Conservation (phyloP, 2,113 vertebrate species). For the Psilopogon haemacephalus region DNA sequence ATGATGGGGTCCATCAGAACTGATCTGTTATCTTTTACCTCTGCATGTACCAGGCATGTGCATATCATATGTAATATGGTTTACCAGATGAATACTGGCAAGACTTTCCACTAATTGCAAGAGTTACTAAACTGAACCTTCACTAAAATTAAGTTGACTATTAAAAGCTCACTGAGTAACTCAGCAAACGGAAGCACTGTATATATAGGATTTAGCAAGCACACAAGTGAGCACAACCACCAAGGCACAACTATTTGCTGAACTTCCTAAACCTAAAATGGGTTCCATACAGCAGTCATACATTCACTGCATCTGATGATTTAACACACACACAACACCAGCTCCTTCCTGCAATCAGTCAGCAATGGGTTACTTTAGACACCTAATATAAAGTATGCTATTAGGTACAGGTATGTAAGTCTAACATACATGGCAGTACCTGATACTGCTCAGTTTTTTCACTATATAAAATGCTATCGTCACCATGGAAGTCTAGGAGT, state of each 20-base stretch:
- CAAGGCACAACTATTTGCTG: slow-evolving; percentile 9
- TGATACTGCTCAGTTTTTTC: not conserved
- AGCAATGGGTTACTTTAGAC: not conserved
- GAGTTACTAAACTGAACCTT: slow-evolving; percentile 72
- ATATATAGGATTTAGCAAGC: slow-evolving; percentile 29
- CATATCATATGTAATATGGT: slow-evolving; percentile 4
- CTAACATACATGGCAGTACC: not conserved
- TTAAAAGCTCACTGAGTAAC: slow-evolving; percentile 70
- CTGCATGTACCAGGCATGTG: not conserved
- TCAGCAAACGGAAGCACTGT: slow-evolving; percentile 29
- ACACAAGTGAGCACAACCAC: slow-evolving; percentile 2
- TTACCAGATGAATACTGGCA: slow-evolving; percentile 44
- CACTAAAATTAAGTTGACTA: slow-evolving; percentile 71
- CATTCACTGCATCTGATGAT: not conserved
- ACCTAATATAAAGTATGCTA: not conserved
- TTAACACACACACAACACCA: not conserved
- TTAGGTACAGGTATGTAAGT: not conserved
- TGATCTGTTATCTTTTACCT: slow-evolving; percentile 79
- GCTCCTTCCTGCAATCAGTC: not conserved
- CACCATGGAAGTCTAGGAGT: not conserved
- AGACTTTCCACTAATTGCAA: slow-evolving; percentile 69
- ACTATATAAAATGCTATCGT: not conserved
- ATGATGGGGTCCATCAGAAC: slow-evolving; percentile 87
- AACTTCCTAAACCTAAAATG: slow-evolving; percentile 22
- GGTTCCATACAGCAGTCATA: slow-evolving; percentile 6